Evolutionary conservation across 2,888 invertebrate genomes (phyloP), one percentile per base, ranked within the genome.

Genomic region (Hoplodrina ambigua): DNA sequence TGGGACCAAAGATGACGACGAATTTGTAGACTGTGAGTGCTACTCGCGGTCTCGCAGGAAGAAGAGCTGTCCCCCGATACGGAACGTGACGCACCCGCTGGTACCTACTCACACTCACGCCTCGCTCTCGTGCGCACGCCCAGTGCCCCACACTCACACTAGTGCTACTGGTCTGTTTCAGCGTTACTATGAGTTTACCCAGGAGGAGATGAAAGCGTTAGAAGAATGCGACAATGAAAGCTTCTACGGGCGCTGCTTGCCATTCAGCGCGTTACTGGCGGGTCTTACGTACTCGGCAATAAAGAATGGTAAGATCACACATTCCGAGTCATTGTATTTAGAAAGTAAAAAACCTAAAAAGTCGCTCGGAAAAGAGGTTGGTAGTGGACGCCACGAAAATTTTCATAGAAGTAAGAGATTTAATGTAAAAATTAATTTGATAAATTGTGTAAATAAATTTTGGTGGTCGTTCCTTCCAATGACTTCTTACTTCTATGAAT

Each of bases 211-310:
- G 61, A 94, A 96, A 84, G 97, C 97, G 15, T 91, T 98, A 63
- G 96, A 96, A 85, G 97, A 98, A 90, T 98, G 98, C 88, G 98
- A 98, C 90, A 93, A 93, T 63, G 98, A 98, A 86, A 98, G 98
- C 81, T 98, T 98, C 90, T 97, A 97, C 87, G 96, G 97, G 83
- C 96, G 98, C 79, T 97, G 97, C 80, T 77, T 98, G 52, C 98
- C 98, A 0, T 86, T 97, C 55, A 97, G 97, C 69, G 95, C 97
- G 0, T 83, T 96, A 0, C 92, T 98, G 55, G 97, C 97, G 0
- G 89, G 97, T 2, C 92, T 96, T 46, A 96, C 97, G 0, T 97
- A 96, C 86, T 96, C 96, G 78, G 98, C 96, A 11, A 96, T 98
- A 0, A 97, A 97, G 90, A 91, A 94, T 85, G 98, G 98, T 96